phyloP scores from a whole-genome alignment of 1,140 invertebrate species.

The Gonatopus flavifemur region DNA sequence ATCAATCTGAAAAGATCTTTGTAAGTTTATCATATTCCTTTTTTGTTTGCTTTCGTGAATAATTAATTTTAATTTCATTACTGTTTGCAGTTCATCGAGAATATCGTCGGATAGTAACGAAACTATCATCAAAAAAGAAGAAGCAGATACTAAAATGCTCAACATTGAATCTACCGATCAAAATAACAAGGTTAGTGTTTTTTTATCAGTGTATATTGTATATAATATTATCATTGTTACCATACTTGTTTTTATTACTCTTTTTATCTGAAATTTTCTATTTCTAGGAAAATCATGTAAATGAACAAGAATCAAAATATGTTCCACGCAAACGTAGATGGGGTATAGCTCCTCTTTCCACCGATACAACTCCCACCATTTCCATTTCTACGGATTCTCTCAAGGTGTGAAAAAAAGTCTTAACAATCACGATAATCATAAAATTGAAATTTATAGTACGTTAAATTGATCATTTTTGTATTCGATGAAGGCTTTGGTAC shows the following conservation, averaged over 20 bases:
- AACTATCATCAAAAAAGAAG: constrained; percentile 24
- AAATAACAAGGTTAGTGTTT: constrained; percentile 35
- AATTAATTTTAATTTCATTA: constrained; percentile 13
- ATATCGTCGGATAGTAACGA: constrained; percentile 32
- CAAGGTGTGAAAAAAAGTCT: constrained; percentile 45
- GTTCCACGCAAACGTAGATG: constrained; percentile 54
- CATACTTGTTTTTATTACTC: not conserved
- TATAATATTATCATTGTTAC: not conserved
- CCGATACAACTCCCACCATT: constrained; percentile 48
- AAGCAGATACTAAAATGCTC: constrained; percentile 21
- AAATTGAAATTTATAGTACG: not conserved
- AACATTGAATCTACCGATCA: constrained; percentile 29
- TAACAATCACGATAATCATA: not conserved
- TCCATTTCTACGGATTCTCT: constrained; percentile 58
- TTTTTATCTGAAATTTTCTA: constrained; percentile 7
- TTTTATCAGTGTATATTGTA: not conserved
- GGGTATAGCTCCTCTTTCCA: constrained; percentile 45
- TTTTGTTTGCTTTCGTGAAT: not conserved
- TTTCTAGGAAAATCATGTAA: constrained; percentile 46
- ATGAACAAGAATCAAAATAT: constrained; percentile 42
- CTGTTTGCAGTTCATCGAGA: constrained; percentile 31
- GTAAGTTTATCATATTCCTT: too few species aligned
- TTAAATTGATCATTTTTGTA: constrained; percentile 2
- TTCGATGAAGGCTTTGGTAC: constrained; percentile 55
- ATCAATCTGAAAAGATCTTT: constrained; percentile 54